These are phyloP conservation scores for Pangasianodon gigas DNA, from an alignment of 2,113 vertebrate genomes.

Conservation along the genomic window DNA sequence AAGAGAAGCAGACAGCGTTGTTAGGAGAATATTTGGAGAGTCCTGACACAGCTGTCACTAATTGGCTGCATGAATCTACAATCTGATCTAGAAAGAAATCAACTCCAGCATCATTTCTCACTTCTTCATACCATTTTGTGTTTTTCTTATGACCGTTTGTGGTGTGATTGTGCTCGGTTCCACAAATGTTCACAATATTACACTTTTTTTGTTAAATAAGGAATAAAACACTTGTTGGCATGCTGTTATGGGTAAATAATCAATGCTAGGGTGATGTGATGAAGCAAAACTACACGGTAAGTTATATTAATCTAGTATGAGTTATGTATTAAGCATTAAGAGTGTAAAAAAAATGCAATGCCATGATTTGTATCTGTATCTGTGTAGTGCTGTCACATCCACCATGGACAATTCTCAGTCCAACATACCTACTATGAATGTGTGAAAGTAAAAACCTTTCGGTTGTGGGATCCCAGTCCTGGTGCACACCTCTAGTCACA, in stretches of 20 bases:
- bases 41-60: conserved; percentile 23
- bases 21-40: conserved; percentile 32
- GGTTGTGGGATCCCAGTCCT: too few species aligned
- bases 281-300: not conserved
- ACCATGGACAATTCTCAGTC: too few species aligned
- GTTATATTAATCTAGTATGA: too few species aligned
- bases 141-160: not conserved
- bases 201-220: not conserved
- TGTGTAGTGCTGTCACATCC: not conserved
- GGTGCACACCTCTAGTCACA: not conserved
- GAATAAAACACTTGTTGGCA: not conserved
- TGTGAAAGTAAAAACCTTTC: not conserved
- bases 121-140: not conserved
- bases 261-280: not conserved
- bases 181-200: not conserved
- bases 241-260: not conserved
- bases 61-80: not conserved
- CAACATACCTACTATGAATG: not conserved
- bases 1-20: conserved; percentile 1
- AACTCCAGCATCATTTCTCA: not conserved
- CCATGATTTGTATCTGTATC: not conserved
- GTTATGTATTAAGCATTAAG: not conserved
- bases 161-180: not conserved
- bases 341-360: not conserved
- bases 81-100: not conserved